Evolutionary conservation across 2,888 invertebrate genomes (phyloP), one percentile per base, ranked within the genome.

Genomic region (Apodemia mormo): DNA sequence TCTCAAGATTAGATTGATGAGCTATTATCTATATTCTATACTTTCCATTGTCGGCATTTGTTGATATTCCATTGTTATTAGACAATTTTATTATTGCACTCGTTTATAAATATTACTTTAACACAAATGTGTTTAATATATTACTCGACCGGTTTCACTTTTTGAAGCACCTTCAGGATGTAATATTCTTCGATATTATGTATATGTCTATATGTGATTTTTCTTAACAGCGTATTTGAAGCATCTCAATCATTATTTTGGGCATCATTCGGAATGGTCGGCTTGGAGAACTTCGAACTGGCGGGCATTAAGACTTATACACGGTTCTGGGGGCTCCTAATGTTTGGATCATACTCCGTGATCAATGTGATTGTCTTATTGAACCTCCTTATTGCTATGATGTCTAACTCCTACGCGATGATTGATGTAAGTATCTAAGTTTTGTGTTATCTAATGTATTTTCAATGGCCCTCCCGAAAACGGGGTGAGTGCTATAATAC

Each of bases 321-420:
- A 0, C 95, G 98, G 81, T 99, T 98, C 93, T 99, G 97, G 99
- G 98, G 98, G 0, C 95, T 99, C 69, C 95, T 99, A 5, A 99
- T 99, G 96, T 99, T 99, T 85, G 99, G 99, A 61, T 98, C 97
- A 6, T 99, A 99, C 90, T 98, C 98, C 71, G 98, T 98, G 74
- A 99, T 99, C 88, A 98, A 99, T 86, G 97, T 99, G 75, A 98
- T 99, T 79, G 99, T 99, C 0, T 94, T 99, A 40, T 95, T 99
- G 74, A 99, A 99, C 90, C 98, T 99, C 96, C 95, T 99, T 58
- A 99, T 99, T 85, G 99, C 99, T 82, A 99, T 99, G 99, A 99
- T 99, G 99, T 98, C 98, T 72, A 99, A 98, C 88, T 99, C 99
- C 0, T 99, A 99, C 90, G 98, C 99, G 92, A 97, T 98, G 74